phyloP scores from a whole-genome alignment of 53 echinoderm and acorn worm genomes.

The Glandiceps talaboti region DNA sequence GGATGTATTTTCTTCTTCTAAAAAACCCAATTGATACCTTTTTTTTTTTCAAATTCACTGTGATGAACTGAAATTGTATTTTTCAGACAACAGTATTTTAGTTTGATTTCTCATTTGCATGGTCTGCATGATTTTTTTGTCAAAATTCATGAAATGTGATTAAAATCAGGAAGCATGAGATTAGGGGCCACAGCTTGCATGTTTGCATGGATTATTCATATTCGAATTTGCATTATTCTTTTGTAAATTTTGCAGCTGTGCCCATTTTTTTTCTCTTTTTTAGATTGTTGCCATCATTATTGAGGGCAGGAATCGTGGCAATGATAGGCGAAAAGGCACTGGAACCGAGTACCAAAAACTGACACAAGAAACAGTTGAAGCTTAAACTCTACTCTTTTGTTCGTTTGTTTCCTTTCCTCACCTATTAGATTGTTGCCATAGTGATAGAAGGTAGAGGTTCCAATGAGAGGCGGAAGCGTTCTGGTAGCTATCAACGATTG shows the following conservation, averaged over 20 bases:
- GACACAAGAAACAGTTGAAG: neutral
- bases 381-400: neutral
- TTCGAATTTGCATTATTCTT: too few relatives aligned
- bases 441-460: neutral
- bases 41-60: too few relatives aligned
- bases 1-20: too few relatives aligned
- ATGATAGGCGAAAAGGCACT: neutral
- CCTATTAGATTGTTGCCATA: neutral
- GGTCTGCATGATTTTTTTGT: too few relatives aligned
- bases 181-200: too few relatives aligned
- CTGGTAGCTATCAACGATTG: conserved; percentile 37
- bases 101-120: too few relatives aligned
- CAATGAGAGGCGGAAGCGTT: conserved; percentile 14
- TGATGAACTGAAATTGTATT: too few relatives aligned
- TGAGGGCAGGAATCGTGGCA: neutral
- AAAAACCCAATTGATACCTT: too few relatives aligned
- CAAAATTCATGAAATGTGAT: too few relatives aligned
- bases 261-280: neutral
- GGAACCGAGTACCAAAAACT: neutral
- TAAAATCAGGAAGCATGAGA: too few relatives aligned
- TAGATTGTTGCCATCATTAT: neutral
- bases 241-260: neutral
- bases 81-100: too few relatives aligned
- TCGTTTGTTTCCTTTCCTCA: neutral
- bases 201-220: too few relatives aligned